Percentiles rank a stretch among this genome's conserved stretches.
Conservation (phyloP, 2,888 invertebrate species). For the Colletes collaris region DNA sequence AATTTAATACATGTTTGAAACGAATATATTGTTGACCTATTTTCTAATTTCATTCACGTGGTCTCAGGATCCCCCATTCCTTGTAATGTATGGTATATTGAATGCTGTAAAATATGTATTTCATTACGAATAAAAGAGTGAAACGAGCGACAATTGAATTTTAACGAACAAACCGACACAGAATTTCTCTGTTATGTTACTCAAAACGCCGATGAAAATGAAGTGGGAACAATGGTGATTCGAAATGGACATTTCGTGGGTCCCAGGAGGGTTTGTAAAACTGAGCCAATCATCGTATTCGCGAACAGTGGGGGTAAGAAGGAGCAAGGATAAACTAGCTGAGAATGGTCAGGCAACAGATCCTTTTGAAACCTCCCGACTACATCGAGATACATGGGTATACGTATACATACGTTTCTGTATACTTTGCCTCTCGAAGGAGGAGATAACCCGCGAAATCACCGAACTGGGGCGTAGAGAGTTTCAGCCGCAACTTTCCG, state of each 20-base stretch:
- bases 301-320: slow-evolving; percentile 33
- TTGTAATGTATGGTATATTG: too few relatives aligned
- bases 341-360: slow-evolving; percentile 53
- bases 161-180: slow-evolving; percentile 34
- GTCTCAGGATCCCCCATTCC: too few relatives aligned
- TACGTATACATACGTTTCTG: slow-evolving; percentile 4
- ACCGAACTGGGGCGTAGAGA: slow-evolving; percentile 53
- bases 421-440: slow-evolving; percentile 47
- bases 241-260: slow-evolving; percentile 81
- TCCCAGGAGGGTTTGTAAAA: slow-evolving; percentile 84
- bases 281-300: slow-evolving; percentile 83
- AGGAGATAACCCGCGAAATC: slow-evolving; percentile 68
- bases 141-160: background rate
- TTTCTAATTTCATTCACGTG: too few relatives aligned
- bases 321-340: slow-evolving; percentile 51
- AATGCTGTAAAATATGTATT: too few relatives aligned
- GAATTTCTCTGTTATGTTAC: background rate
- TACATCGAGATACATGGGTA: slow-evolving; percentile 21
- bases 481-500: slow-evolving; percentile 66
- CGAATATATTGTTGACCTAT: too few relatives aligned
- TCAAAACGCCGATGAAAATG: too few relatives aligned
- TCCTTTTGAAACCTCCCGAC: slow-evolving; percentile 37
- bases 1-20: too few relatives aligned
- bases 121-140: slow-evolving; percentile 16
- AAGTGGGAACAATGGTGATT: too few relatives aligned